Evolutionary conservation across 2,888 invertebrate genomes (phyloP).

Genomic region (Agrochola litura): DNA sequence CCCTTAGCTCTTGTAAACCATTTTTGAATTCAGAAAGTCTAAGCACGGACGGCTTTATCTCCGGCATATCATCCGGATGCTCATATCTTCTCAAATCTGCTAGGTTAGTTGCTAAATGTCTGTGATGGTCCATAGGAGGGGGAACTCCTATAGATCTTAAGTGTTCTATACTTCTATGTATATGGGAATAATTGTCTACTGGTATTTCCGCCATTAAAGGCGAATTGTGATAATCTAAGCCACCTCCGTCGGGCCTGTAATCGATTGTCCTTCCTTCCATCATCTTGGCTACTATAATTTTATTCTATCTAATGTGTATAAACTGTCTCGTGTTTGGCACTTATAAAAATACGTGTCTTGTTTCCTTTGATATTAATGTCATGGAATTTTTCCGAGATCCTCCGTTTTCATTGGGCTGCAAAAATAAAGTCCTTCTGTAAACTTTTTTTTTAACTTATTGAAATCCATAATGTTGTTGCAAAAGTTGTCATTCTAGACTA

Average conservation of each 20-base stretch:
- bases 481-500: not conserved
- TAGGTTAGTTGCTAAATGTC: conserved; percentile 87
- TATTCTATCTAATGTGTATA: conserved; percentile 87
- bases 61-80: conserved; percentile 87
- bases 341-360: conserved; percentile 87
- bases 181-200: conserved; percentile 92
- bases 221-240: conserved; percentile 92
- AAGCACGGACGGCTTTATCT: conserved; percentile 88
- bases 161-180: conserved; percentile 92
- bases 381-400: conserved; percentile 89
- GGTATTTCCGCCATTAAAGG: conserved; percentile 93
- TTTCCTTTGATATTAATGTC: conserved; percentile 80
- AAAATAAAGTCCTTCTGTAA: conserved; percentile 68
- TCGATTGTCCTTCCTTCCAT: conserved; percentile 90
- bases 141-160: conserved; percentile 91
- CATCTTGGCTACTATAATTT: conserved; percentile 83
- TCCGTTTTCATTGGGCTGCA: conserved; percentile 85
- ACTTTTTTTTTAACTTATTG: conserved; percentile 22
- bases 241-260: conserved; percentile 90
- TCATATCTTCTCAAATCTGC: conserved; percentile 88
- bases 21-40: conserved; percentile 88
- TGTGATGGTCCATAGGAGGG: conserved; percentile 86
- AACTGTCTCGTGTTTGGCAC: conserved; percentile 84
- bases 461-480: conserved; percentile 74
- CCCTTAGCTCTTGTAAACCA: conserved; percentile 86